Base-by-base conservation (phyloP, 1,140 invertebrate species). In the Magallana ariakensis region DNA sequence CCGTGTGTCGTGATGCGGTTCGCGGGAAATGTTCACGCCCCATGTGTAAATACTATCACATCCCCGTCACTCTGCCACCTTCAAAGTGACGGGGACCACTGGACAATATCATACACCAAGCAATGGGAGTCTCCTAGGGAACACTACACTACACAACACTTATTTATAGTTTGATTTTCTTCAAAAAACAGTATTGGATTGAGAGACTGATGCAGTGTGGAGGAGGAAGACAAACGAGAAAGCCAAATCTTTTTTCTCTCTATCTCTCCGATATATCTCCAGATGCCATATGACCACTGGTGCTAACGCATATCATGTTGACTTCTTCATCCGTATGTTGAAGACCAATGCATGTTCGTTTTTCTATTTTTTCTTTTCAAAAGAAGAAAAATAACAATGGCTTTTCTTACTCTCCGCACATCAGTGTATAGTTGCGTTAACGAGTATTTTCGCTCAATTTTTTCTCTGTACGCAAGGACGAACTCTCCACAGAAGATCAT, bases 1-100 rank as follows among this genome's bases (percentile, higher is more conserved):
- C 97, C 94, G 97, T 98, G 93, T 98, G 98, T 95, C 97, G 97
- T 94, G 97, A 98, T 96, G 97, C 97, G 95, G 97, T 97, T 93
- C 97, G 97, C 94, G 97, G 97, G 94, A 96, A 97, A 95, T 98
- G 97, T 95, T 96, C 96, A 93, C 97, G 97, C 94, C 96, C 97
- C 94, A 96, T 97, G 95, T 98, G 97, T 97, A 98, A 98, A 97
- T 98, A 94, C 86, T 94, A 93, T 87, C 93, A 94, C 88, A 93
- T 94, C 87, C 93, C 94, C 83, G 85, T 93, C 66, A 85, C 87
- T 83, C 88, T 93, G 80, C 92, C 92, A 88, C 91, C 92, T 46
- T 91, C 92, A 22, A 88, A 88, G 55, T 88, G 80, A 86, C 62
- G 55, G 62, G 62, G 62, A 70, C 1, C 10, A 11, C 62, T 57